Percentiles rank a stretch among this genome's conserved stretches.
phyloP scores from a whole-genome alignment of 2,797 vertebrate genomes.

The Helarctos malayanus region DNA sequence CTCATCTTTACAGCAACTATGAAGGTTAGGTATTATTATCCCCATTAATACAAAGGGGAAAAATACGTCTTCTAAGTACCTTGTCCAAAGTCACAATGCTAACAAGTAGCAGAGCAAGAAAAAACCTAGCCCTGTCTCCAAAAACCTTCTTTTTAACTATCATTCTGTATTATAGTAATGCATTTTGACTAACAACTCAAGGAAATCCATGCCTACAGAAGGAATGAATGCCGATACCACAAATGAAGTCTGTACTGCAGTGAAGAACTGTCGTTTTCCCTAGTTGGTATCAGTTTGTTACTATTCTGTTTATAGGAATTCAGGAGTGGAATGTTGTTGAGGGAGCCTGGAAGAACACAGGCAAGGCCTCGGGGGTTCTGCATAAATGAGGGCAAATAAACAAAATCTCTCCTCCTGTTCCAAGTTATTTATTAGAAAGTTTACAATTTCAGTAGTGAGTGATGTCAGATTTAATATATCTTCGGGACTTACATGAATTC shows the following conservation, averaged over 20 bases:
- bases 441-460: constrained; percentile 66
- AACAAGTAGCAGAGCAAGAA: neutral
- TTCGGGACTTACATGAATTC: constrained; percentile 12
- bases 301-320: neutral
- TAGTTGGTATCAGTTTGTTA: neutral
- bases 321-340: neutral
- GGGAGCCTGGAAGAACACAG: neutral
- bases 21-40: neutral
- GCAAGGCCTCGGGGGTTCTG: neutral
- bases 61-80: neutral
- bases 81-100: neutral
- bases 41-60: neutral
- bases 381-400: constrained; percentile 31
- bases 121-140: neutral
- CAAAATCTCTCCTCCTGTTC: neutral
- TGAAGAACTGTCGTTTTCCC: neutral
- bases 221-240: neutral
- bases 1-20: neutral
- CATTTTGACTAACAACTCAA: neutral
- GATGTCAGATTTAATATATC: constrained; percentile 65
- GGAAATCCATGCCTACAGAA: neutral
- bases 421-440: constrained; percentile 62
- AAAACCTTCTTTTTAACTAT: constrained; percentile 20
- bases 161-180: neutral
- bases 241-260: neutral